A percentile compares a stretch with the other conserved stretches of the same genome.
Evolutionary conservation across 2,797 vertebrate species (phyloP).

Genomic region (Psittacula echo): DNA sequence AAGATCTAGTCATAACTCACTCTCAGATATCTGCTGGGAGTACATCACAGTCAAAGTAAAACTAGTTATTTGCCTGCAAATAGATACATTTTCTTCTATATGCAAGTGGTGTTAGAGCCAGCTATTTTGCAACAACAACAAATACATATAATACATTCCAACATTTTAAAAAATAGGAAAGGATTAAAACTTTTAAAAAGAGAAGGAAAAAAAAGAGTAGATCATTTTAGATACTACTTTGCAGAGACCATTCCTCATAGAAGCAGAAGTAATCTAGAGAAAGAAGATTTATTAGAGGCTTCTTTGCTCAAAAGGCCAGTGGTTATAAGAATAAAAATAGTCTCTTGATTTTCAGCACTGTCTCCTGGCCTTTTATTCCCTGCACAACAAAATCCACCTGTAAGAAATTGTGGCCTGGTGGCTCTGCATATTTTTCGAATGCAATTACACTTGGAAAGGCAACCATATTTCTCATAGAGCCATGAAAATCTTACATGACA

Average conservation of each 20-base stretch:
- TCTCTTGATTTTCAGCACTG: slow-evolving; percentile 3
- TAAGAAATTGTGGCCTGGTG: neutral
- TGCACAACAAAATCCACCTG: neutral
- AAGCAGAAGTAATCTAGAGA: slow-evolving; percentile 18
- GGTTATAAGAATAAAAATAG: slow-evolving; percentile 14
- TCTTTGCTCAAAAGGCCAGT: slow-evolving; percentile 16
- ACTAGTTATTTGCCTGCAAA: slow-evolving; percentile 70
- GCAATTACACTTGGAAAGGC: neutral
- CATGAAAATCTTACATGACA: neutral
- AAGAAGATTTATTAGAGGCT: slow-evolving; percentile 6
- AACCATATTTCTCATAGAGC: neutral
- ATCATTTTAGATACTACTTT: neutral
- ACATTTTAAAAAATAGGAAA: slow-evolving; percentile 46
- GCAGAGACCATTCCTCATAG: slow-evolving; percentile 2
- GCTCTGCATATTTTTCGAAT: neutral
- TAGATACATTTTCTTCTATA: slow-evolving; percentile 49
- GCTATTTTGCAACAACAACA: slow-evolving; percentile 55
- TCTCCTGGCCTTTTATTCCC: slow-evolving; percentile 19
- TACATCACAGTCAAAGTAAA: slow-evolving; percentile 31
- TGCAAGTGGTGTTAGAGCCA: slow-evolving; percentile 51
- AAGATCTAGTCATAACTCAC: slow-evolving; percentile 32
- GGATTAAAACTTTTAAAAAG: slow-evolving; percentile 28
- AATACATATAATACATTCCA: slow-evolving; percentile 33
- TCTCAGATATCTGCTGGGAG: slow-evolving; percentile 60
- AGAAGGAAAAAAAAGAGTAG: neutral